phyloP scores from a whole-genome alignment of 2,113 vertebrate genomes.

The Neodon shergylaensis region DNA sequence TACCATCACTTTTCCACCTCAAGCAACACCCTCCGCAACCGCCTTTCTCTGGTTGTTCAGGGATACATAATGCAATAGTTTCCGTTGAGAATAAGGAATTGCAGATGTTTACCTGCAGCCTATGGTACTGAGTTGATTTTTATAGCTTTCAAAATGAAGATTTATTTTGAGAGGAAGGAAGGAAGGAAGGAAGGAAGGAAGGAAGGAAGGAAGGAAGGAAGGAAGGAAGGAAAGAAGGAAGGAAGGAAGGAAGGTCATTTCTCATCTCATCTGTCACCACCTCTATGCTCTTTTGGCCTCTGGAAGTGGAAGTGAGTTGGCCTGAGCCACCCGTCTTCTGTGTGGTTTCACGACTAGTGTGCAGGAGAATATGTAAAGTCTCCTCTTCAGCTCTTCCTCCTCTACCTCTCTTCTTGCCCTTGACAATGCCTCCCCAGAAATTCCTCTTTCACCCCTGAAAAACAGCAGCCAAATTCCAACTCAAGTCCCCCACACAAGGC shows the following conservation, averaged over 20 bases:
- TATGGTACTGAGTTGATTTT: conserved; percentile 94
- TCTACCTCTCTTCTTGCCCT: not conserved
- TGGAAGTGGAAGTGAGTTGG: not conserved
- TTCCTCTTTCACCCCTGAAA: not conserved
- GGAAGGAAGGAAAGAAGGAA: not conserved
- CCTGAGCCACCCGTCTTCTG: not conserved
- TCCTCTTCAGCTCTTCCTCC: not conserved
- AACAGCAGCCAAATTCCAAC: not conserved
- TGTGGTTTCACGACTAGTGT: not conserved
- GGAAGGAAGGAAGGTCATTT: not conserved
- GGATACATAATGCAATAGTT: not conserved
- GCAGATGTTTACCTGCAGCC: conserved; percentile 92
- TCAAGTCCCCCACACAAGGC: not conserved
- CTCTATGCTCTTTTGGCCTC: not conserved
- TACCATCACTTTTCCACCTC: not conserved
- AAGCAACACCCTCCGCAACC: too few species aligned
- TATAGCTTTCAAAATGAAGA: conserved; percentile 93
- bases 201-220: not conserved
- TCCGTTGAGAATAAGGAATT: conserved; percentile 89
- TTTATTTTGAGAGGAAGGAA: conserved; percentile 90
- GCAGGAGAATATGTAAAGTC: not conserved
- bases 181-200: not conserved
- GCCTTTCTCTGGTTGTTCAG: not conserved
- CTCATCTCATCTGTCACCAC: not conserved
- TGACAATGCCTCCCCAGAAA: not conserved